These are phyloP conservation scores for Sylvia borin DNA, from an alignment of 2,797 vertebrate genomes.

Conservation along the genomic window DNA sequence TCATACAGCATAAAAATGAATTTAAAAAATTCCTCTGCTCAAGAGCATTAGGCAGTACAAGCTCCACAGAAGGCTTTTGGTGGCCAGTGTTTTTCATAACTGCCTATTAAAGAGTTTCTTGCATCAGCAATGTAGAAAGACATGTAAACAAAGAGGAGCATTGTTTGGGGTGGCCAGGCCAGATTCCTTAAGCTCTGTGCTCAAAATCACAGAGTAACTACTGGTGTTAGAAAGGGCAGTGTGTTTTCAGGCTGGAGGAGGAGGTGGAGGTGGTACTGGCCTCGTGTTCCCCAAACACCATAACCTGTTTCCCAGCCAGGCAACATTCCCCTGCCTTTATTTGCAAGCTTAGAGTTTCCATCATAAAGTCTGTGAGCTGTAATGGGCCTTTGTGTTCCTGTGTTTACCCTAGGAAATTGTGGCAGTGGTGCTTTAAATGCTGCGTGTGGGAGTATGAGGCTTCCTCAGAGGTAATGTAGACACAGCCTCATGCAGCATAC, in stretches of 20 bases:
- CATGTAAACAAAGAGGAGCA: fast-evolving
- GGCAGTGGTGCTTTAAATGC: neutral
- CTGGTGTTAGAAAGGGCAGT: neutral
- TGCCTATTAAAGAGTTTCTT: neutral
- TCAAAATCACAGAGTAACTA: neutral
- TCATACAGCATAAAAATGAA: neutral
- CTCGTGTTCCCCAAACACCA: neutral
- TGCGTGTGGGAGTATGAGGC: neutral
- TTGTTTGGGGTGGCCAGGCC: neutral
- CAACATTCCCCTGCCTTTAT: neutral
- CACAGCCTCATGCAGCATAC: neutral
- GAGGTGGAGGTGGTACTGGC: neutral
- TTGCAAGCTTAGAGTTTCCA: neutral
- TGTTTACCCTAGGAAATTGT: neutral
- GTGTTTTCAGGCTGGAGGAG: neutral
- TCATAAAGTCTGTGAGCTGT: neutral
- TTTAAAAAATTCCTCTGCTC: neutral
- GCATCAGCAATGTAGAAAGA: neutral
- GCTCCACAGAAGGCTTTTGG: neutral
- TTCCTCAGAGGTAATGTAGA: neutral
- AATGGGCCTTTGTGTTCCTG: neutral
- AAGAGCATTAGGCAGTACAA: neutral
- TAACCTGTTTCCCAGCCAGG: neutral
- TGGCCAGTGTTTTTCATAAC: neutral
- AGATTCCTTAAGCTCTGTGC: neutral